These are phyloP conservation scores for Steatornis caripensis DNA, from an alignment of 2,113 vertebrate species.

Conservation along the genomic window DNA sequence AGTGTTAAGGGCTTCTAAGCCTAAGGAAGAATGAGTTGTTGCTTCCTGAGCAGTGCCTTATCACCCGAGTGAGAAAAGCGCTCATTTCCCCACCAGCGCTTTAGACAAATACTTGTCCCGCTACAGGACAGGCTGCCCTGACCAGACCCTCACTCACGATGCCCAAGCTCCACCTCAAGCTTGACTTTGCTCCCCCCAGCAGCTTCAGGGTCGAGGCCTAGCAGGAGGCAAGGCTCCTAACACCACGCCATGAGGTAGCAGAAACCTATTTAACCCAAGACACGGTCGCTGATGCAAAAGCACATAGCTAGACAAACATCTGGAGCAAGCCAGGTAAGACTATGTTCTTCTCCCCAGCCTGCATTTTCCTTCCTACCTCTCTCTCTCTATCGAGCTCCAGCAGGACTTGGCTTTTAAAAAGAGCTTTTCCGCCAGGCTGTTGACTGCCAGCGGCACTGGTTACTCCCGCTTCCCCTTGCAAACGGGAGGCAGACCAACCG, in stretches of 20 bases:
- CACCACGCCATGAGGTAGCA: fast-evolving
- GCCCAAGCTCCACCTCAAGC: neutral
- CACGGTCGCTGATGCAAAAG: neutral
- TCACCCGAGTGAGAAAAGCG: neutral
- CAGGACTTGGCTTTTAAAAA: neutral
- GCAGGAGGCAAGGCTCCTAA: neutral
- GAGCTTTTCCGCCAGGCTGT: neutral
- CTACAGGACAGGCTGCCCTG: neutral
- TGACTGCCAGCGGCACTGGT: neutral
- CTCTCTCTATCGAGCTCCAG: neutral
- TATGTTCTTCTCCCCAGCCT: fast-evolving
- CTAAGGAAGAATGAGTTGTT: neutral
- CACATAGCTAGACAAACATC: neutral
- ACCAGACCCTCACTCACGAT: too few relatives aligned
- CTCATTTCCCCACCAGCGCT: neutral
- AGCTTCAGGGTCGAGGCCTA: neutral
- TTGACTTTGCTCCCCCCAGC: fast-evolving
- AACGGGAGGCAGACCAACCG: neutral
- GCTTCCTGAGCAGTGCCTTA: neutral
- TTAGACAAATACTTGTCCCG: fast-evolving
- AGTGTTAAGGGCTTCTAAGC: neutral
- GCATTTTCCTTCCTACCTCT: neutral
- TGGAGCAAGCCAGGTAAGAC: neutral
- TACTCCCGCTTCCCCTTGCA: fast-evolving
- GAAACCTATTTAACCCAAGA: too few relatives aligned